A percentile compares a stretch with the other conserved stretches of the same genome.
These are phyloP conservation scores for Leptopterna dolabrata DNA, from an alignment of 2,888 invertebrate genomes.

Conservation along the genomic window DNA sequence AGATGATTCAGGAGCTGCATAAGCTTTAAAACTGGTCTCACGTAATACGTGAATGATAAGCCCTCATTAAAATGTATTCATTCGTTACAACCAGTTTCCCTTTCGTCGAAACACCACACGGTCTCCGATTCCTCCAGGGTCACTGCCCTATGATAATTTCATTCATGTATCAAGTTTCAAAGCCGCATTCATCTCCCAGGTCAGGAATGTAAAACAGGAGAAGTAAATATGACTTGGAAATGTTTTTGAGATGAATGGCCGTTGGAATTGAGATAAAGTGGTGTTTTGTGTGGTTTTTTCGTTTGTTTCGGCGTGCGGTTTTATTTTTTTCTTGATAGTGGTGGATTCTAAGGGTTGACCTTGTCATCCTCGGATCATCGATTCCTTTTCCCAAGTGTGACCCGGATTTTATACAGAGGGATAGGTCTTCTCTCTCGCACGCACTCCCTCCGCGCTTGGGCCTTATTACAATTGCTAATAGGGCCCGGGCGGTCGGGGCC, in stretches of 20 bases:
- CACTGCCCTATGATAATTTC: constrained; percentile 53
- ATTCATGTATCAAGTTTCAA: constrained; percentile 51
- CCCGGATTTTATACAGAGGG: constrained; percentile 61
- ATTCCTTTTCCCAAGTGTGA: constrained; percentile 57
- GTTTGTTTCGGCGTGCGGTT: background rate
- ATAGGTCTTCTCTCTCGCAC: constrained; percentile 57
- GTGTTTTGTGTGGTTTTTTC: background rate
- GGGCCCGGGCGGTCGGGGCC: constrained; percentile 59
- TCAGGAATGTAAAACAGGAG: constrained; percentile 49
- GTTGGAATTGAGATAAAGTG: background rate
- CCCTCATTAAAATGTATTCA: constrained; percentile 51
- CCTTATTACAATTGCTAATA: constrained; percentile 65
- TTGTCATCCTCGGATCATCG: constrained; percentile 54
- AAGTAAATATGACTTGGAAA: constrained; percentile 44
- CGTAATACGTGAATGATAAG: constrained; percentile 46
- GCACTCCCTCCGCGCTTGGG: constrained; percentile 59
- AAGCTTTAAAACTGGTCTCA: constrained; percentile 34
- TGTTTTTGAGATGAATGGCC: background rate
- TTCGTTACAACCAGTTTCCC: constrained; percentile 50
- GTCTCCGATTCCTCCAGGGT: constrained; percentile 24
- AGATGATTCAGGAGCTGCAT: constrained; percentile 4
- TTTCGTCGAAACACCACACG: constrained; percentile 25
- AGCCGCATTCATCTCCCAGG: constrained; percentile 46
- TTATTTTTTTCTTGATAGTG: background rate
- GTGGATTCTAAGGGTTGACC: constrained; percentile 22